Base-by-base conservation (phyloP, 2,797 vertebrate species). In the Spheniscus humboldti region DNA sequence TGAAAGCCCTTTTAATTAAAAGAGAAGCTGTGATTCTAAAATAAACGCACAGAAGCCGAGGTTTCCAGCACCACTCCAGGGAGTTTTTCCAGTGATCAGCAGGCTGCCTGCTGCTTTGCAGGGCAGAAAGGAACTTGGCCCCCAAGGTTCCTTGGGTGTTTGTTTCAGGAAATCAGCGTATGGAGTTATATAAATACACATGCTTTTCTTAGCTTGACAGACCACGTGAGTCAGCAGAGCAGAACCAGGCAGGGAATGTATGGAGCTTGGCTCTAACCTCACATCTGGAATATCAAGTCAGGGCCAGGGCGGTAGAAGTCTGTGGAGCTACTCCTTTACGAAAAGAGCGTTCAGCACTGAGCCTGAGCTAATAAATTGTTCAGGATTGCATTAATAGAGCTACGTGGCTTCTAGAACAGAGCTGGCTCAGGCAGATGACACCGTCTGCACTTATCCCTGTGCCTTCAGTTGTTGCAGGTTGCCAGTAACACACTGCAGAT, bases 1-100 rank as follows among this genome's bases (percentile, higher is more conserved):
- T 62, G 79, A 52, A 43, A 92, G 18, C 59, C 73, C 48, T 82
- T 86, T 48, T 90, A 80, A 90, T 94, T 78, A 68, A 78, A 63
- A 89, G 37, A 75, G 73, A 48, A 83, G 69, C 81, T 79, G 66
- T 62, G 75, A 78, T 89, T 80, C 41, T 31, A 30, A 33, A 94
- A 37, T n/a, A 27, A 53, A 83, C 48, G 73, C 31, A 9, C 22
- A 18, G 73, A 52, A 24, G 31, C 57, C 0, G 6, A 53, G 37
- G 39, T 84, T 83, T 39, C 28, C 90, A 90, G 76, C 79, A 17
- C 6, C 4, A 0, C 84, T 35, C 33, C 31, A 18, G 76, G 86
- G 92, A 74, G 31, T 5, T 69, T 45, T 53, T 13, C 37, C 33
- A 22, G 35, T 7, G 19, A 30, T 60, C 87, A 56, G 74, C 81